Evolutionary conservation across 2,113 vertebrate species (phyloP).

Genomic region (Dicentrarchus labrax): DNA sequence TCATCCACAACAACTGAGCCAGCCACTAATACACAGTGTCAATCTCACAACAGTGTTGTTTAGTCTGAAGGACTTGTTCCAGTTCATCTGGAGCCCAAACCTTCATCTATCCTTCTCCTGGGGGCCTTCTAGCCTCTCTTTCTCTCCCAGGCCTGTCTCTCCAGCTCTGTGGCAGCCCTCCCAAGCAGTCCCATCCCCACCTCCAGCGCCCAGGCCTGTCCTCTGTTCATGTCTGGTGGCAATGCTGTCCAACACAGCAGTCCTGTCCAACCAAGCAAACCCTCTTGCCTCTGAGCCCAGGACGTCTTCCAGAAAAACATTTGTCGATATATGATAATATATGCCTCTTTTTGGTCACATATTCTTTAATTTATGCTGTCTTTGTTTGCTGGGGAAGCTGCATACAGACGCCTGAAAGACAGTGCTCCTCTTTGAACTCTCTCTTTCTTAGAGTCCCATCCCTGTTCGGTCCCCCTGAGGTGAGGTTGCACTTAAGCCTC

Average conservation of each 20-base stretch:
- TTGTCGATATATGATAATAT: background rate
- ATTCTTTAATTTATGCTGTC: background rate
- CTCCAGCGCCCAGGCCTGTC: background rate
- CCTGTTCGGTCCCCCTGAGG: background rate
- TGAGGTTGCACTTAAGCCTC: conserved; percentile 10
- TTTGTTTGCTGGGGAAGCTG: background rate
- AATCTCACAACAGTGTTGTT: background rate
- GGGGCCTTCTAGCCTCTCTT: background rate
- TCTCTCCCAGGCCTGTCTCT: background rate
- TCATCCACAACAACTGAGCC: too few species aligned
- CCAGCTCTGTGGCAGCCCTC: background rate
- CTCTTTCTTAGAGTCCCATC: background rate
- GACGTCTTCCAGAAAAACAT: background rate
- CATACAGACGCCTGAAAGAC: background rate
- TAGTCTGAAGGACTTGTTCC: background rate
- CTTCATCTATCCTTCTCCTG: background rate
- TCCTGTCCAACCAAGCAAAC: background rate
- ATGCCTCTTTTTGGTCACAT: background rate
- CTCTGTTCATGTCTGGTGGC: too few species aligned
- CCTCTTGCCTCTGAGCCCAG: background rate
- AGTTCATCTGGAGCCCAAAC: background rate
- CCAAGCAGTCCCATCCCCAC: background rate
- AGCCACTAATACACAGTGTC: background rate
- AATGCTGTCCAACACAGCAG: background rate
- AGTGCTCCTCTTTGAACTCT: background rate